These are phyloP conservation scores for Lates japonicus DNA, from an alignment of 2,797 vertebrate species.

Conservation along the genomic window DNA sequence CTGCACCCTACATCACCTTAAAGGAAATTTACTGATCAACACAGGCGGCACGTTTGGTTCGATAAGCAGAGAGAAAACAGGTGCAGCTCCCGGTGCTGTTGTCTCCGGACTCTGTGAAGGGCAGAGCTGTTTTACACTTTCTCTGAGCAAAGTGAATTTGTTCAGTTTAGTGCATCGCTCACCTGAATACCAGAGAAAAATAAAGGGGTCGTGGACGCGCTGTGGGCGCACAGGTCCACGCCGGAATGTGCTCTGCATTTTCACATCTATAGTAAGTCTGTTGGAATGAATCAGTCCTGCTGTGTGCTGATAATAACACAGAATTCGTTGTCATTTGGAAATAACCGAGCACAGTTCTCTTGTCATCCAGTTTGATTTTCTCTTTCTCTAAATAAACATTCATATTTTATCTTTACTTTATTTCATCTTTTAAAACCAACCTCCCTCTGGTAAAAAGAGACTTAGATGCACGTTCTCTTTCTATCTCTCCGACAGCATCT, in stretches of 20 bases:
- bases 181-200: neutral
- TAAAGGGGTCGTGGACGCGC: slow-evolving; percentile 28
- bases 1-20: neutral
- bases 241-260: neutral
- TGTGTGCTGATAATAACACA: neutral
- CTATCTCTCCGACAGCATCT: slow-evolving; percentile 8
- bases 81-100: neutral
- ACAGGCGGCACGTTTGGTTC: neutral
- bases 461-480: neutral
- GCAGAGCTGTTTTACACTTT: neutral
- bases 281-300: slow-evolving; percentile 9
- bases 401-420: neutral
- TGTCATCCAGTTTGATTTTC: neutral
- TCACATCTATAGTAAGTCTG: neutral
- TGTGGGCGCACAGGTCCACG: slow-evolving; percentile 22
- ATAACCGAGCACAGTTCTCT: neutral
- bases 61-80: neutral
- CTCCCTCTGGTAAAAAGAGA: neutral
- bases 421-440: neutral
- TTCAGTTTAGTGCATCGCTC: no score
- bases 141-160: no score
- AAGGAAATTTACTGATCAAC: neutral
- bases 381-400: neutral
- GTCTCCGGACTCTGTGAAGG: neutral
- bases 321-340: neutral